Conservation (phyloP, 35 echinoderm and acorn worm genomes). For the Apostichopus californicus region DNA sequence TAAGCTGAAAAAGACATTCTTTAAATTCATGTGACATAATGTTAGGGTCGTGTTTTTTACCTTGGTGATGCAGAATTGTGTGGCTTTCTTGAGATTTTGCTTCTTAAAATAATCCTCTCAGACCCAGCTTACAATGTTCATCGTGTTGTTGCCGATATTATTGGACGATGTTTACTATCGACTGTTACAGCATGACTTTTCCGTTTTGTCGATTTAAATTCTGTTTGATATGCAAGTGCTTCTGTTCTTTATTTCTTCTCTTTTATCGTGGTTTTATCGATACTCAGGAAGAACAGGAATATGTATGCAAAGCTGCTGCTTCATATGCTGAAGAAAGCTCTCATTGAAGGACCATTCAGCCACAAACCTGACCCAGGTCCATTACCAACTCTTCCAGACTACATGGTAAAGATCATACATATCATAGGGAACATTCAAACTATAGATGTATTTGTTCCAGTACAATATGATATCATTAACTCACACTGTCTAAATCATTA, state of each 20-base stretch:
- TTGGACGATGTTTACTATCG: not conserved
- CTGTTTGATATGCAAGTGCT: not conserved
- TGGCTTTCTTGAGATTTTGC: too few relatives aligned
- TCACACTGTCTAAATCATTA: too few relatives aligned
- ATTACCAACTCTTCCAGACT: constrained; percentile 75
- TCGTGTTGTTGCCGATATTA: not conserved
- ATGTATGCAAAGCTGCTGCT: constrained; percentile 87
- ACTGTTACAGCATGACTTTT: not conserved
- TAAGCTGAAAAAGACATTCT: too few relatives aligned
- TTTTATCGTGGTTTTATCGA: not conserved
- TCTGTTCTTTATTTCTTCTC: not conserved
- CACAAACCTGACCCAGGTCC: constrained; percentile 78
- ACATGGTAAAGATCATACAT: constrained; percentile 68
- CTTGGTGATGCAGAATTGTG: too few relatives aligned
- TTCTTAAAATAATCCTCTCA: not conserved
- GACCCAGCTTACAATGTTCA: not conserved
- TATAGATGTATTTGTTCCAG: too few relatives aligned
- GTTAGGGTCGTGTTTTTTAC: too few relatives aligned
- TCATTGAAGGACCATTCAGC: constrained; percentile 87
- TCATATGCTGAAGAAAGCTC: constrained; percentile 92
- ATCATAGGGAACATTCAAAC: too few relatives aligned
- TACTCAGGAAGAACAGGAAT: constrained; percentile 87
- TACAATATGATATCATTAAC: too few relatives aligned
- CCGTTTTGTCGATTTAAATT: not conserved
- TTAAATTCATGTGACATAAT: too few relatives aligned